Evolutionary conservation across 2,888 invertebrate genomes (phyloP).

Genomic region (Gasteruption jaculator): DNA sequence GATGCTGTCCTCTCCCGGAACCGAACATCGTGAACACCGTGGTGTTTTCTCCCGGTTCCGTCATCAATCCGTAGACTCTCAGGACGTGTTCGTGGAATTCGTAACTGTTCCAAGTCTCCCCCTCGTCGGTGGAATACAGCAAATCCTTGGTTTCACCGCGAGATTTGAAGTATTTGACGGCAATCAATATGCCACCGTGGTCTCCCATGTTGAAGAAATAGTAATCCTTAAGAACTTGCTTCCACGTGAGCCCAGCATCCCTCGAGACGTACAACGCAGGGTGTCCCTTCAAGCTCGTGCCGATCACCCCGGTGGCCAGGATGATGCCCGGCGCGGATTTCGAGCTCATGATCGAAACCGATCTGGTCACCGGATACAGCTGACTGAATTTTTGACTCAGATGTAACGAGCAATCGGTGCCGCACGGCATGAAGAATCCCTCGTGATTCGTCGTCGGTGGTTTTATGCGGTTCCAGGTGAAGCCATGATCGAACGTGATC

Average conservation of each 20-base stretch:
- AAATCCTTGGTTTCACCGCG: slow-evolving; percentile 75
- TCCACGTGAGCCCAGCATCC: slow-evolving; percentile 82
- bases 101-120: slow-evolving; percentile 72
- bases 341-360: slow-evolving; percentile 78
- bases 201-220: slow-evolving; percentile 88
- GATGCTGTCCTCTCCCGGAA: slow-evolving; percentile 70
- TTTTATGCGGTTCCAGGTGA: slow-evolving; percentile 72
- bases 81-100: slow-evolving; percentile 71
- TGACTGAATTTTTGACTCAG: slow-evolving; percentile 82
- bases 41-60: slow-evolving; percentile 91
- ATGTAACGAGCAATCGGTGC: slow-evolving; percentile 77
- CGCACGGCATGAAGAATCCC: slow-evolving; percentile 66
- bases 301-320: slow-evolving; percentile 79
- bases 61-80: slow-evolving; percentile 85
- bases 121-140: slow-evolving; percentile 82
- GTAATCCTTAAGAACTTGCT: slow-evolving; percentile 72
- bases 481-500: slow-evolving; percentile 85
- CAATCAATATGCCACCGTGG: slow-evolving; percentile 83
- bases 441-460: slow-evolving; percentile 68
- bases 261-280: slow-evolving; percentile 76
- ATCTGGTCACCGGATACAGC: slow-evolving; percentile 74
- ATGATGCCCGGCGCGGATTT: slow-evolving; percentile 86
- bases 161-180: slow-evolving; percentile 75
- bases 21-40: slow-evolving; percentile 91
- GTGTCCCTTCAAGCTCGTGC: slow-evolving; percentile 73